Percentiles rank a stretch among this genome's conserved stretches.
Evolutionary conservation across 1,140 invertebrate species (phyloP).

Genomic region (Parapsyche elsis): DNA sequence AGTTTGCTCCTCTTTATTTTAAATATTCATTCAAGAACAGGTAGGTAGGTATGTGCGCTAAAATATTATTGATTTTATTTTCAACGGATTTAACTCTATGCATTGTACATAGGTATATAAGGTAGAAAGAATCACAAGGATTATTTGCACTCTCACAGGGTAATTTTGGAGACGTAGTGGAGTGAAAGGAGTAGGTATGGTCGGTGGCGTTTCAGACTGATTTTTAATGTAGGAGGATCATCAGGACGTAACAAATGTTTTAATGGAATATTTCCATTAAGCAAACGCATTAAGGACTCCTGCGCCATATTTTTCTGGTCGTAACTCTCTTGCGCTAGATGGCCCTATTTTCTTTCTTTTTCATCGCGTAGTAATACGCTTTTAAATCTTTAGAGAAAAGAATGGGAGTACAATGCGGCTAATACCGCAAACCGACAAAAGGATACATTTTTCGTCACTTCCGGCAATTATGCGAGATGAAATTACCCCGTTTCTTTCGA

Average conservation of each 20-base stretch:
- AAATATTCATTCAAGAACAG: too few species aligned
- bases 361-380: slow-evolving; percentile 16
- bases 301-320: slow-evolving; percentile 28
- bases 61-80: too few species aligned
- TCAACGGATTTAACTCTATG: too few species aligned
- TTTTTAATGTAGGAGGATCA: slow-evolving; percentile 39
- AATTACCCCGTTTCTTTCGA: neutral
- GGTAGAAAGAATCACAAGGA: too few species aligned
- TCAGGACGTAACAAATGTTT: slow-evolving; percentile 55
- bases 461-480: neutral
- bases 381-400: slow-evolving; percentile 7
- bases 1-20: too few species aligned
- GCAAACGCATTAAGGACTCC: slow-evolving; percentile 52
- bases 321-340: slow-evolving; percentile 2
- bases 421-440: neutral
- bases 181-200: neutral
- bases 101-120: too few species aligned
- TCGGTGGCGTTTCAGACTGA: neutral
- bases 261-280: slow-evolving; percentile 56
- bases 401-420: neutral
- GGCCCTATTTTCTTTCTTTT: slow-evolving; percentile 7
- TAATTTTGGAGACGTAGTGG: too few species aligned
- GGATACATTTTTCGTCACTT: neutral
- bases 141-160: too few species aligned
- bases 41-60: too few species aligned